These are phyloP conservation scores for Dermolepida albohirtum DNA, from an alignment of 2,888 invertebrate species.

Conservation along the genomic window DNA sequence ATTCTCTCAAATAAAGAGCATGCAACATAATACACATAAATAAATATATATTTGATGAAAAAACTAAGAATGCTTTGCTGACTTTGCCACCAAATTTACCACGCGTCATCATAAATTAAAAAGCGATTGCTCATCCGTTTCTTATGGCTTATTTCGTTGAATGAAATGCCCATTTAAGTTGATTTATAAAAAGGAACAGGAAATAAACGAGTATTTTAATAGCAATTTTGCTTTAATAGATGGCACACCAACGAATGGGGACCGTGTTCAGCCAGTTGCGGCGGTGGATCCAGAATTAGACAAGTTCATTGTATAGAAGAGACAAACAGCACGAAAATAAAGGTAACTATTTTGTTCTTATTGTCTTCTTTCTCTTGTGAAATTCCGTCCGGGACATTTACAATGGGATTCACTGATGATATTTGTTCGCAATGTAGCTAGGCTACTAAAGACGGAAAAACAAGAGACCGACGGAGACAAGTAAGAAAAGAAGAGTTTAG, in stretches of 20 bases:
- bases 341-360: slow-evolving; percentile 64
- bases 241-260: slow-evolving; percentile 94
- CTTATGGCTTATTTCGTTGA: slow-evolving; percentile 9
- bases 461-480: slow-evolving; percentile 11
- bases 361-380: slow-evolving; percentile 26
- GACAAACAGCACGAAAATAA: slow-evolving; percentile 82
- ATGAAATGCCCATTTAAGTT: slow-evolving; percentile 7
- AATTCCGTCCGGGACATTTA: slow-evolving; percentile 17
- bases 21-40: too few relatives aligned
- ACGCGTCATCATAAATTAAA: background rate
- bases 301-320: slow-evolving; percentile 88
- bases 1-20: too few relatives aligned
- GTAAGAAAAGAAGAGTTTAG: slow-evolving; percentile 21
- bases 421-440: slow-evolving; percentile 3
- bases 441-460: slow-evolving; percentile 1
- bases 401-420: slow-evolving; percentile 6
- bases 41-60: too few relatives aligned
- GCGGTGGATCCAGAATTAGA: slow-evolving; percentile 84
- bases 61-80: background rate
- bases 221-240: slow-evolving; percentile 66
- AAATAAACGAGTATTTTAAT: slow-evolving; percentile 20
- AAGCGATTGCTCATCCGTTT: background rate
- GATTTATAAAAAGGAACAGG: slow-evolving; percentile 24
- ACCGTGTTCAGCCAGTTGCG: slow-evolving; percentile 86
- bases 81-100: background rate